Conservation (phyloP, 2,797 vertebrate species). For the Cuniculus paca region DNA sequence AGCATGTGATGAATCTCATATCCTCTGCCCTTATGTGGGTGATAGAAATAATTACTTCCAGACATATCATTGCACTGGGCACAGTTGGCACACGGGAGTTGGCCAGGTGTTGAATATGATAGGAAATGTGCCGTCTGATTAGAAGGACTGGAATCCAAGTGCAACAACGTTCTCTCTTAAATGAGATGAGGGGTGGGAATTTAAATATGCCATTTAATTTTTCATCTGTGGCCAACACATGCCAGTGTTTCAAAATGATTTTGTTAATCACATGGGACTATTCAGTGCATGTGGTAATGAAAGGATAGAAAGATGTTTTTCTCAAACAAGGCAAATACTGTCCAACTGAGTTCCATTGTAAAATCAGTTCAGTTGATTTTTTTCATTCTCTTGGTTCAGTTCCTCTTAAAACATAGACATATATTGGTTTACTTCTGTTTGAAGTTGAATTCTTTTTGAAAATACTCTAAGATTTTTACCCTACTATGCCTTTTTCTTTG, state of each 20-base stretch:
- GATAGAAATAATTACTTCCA: slow-evolving; percentile 86
- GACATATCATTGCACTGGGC: slow-evolving; percentile 78
- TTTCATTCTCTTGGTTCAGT: slow-evolving; percentile 45
- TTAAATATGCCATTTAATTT: slow-evolving; percentile 85
- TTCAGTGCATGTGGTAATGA: slow-evolving; percentile 79
- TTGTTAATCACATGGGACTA: slow-evolving; percentile 85
- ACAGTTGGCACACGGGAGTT: slow-evolving; percentile 76
- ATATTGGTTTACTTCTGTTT: slow-evolving; percentile 67
- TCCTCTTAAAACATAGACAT: slow-evolving; percentile 49
- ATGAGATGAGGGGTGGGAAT: slow-evolving; percentile 79
- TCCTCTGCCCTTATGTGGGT: slow-evolving; percentile 74
- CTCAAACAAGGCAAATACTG: slow-evolving; percentile 78
- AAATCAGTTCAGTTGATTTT: slow-evolving; percentile 46
- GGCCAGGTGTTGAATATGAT: slow-evolving; percentile 86
- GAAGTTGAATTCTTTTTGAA: slow-evolving; percentile 56
- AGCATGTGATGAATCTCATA: slow-evolving; percentile 73
- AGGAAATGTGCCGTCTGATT: slow-evolving; percentile 85
- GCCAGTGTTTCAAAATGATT: slow-evolving; percentile 86
- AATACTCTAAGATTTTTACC: slow-evolving; percentile 1
- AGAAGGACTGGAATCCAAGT: slow-evolving; percentile 79
- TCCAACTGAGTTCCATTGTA: slow-evolving; percentile 72
- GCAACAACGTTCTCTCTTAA: slow-evolving; percentile 82
- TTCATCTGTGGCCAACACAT: slow-evolving; percentile 82
- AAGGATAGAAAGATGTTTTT: slow-evolving; percentile 81
- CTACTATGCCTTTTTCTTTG: slow-evolving; percentile 14